These are phyloP conservation scores for Psilopsiagon aymara DNA, from an alignment of 2,113 vertebrate species.

Conservation along the genomic window DNA sequence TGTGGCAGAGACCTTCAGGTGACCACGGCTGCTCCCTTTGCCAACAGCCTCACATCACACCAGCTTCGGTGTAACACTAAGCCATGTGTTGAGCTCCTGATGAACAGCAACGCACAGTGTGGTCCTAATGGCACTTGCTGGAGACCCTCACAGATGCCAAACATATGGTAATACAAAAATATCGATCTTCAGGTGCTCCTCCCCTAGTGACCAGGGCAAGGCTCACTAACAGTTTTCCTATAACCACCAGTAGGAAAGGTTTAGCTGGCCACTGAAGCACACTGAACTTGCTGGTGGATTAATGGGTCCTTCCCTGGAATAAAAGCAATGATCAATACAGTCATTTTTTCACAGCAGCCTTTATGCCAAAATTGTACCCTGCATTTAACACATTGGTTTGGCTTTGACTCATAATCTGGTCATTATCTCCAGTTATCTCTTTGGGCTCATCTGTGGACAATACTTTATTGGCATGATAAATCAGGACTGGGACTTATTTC, in stretches of 20 bases:
- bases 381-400: neutral
- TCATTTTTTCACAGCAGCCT: neutral
- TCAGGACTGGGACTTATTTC: neutral
- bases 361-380: neutral
- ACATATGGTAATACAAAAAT: neutral
- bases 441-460: neutral
- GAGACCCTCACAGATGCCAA: neutral
- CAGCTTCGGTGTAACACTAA: neutral
- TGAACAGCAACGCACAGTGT: neutral
- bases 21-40: neutral
- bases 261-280: neutral
- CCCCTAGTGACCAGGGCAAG: neutral
- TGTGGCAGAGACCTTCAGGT: neutral
- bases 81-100: neutral
- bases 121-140: neutral
- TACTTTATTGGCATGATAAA: neutral
- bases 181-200: neutral
- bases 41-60: neutral
- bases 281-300: neutral
- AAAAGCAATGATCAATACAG: neutral
- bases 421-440: neutral
- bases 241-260: neutral
- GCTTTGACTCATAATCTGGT: neutral
- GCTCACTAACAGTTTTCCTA: neutral
- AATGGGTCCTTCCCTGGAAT: neutral